Evolutionary conservation across 2,888 invertebrate species (phyloP), one percentile per base, ranked within the genome.

Genomic region (Creontiades dilutus): DNA sequence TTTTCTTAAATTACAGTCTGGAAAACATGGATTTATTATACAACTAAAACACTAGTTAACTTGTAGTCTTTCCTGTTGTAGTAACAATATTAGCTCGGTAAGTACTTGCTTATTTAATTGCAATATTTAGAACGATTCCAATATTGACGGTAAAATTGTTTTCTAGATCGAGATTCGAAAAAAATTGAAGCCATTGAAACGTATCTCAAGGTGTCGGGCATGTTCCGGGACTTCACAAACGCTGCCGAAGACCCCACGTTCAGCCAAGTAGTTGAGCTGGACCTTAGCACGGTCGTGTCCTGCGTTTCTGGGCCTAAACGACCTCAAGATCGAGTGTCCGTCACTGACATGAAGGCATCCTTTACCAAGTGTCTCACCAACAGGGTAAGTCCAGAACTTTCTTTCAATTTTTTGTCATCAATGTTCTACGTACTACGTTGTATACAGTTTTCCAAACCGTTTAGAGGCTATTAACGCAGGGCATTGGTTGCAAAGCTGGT

Each of bases 231-330:
- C 93, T 99, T 96, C 93, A 94, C 94, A 11, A 94, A 98, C 92
- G 93, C 95, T 0, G 93, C 93, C 0, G 95, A 98, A 92, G 98
- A 99, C 93, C 99, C 99, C 0, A 93, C 95, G 27, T 98, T 96
- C 93, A 96, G 93, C 46, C 93, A 97, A 95, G 95, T 96, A 16
- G 96, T 98, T 0, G 96, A 97, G 76, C 93, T 99, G 92, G 99
- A 99, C 93, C 94, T 99, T 78, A 93, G 95, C 0, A 96, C 97
- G 0, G 98, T 99, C 0, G 98, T 97, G 85, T 97, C 99, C 0
- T 99, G 98, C 27, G 97, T 99, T 16, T 98, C 98, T 90, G 99
- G 99, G 0, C 99, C 99, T 0, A 99, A 99, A 93, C 94, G 99
- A 86, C 99, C 99, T 0, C 99, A 99, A 92, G 99, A 99, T 94